These are phyloP conservation scores for Romanomermis culicivorax DNA, from an alignment of 2,888 invertebrate species.

Conservation along the genomic window DNA sequence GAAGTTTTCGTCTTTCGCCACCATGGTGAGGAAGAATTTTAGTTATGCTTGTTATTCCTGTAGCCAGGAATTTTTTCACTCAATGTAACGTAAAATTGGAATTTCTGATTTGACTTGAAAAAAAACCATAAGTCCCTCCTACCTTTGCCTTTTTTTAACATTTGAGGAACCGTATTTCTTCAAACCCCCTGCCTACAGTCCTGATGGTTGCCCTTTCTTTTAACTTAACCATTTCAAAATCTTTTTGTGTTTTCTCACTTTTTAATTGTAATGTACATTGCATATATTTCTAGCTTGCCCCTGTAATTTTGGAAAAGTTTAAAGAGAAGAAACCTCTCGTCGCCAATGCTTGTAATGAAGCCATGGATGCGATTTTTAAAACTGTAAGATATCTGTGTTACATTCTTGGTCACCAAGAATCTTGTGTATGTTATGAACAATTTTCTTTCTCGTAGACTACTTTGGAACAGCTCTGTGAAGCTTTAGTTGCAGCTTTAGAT, in stretches of 20 bases:
- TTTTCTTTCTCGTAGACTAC: slow-evolving; percentile 49
- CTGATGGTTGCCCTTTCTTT: too few species aligned
- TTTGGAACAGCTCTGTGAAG: slow-evolving; percentile 42
- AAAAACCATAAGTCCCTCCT: too few species aligned
- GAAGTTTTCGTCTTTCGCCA: slow-evolving; percentile 61
- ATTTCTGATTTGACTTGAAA: too few species aligned
- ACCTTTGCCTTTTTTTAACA: too few species aligned
- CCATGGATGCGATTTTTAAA: slow-evolving; percentile 64
- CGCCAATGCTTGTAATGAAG: slow-evolving; percentile 60
- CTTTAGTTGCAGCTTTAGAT: slow-evolving; percentile 54
- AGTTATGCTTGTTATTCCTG: too few species aligned
- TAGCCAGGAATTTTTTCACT: too few species aligned
- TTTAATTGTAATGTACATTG: too few species aligned
- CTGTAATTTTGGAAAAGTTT: slow-evolving; percentile 70
- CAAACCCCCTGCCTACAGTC: too few species aligned
- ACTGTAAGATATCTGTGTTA: slow-evolving; percentile 36
- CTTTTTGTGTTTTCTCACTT: too few species aligned
- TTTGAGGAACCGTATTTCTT: too few species aligned
- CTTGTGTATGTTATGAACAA: not conserved
- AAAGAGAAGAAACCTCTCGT: slow-evolving; percentile 87
- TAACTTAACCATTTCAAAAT: too few species aligned
- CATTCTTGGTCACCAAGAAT: not conserved
- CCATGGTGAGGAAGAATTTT: slow-evolving; percentile 13
- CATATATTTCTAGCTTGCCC: slow-evolving; percentile 29
- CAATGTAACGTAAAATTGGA: too few species aligned